phyloP scores from a whole-genome alignment of 1,140 invertebrate genomes.

The Daktulosphaira vitifoliae region DNA sequence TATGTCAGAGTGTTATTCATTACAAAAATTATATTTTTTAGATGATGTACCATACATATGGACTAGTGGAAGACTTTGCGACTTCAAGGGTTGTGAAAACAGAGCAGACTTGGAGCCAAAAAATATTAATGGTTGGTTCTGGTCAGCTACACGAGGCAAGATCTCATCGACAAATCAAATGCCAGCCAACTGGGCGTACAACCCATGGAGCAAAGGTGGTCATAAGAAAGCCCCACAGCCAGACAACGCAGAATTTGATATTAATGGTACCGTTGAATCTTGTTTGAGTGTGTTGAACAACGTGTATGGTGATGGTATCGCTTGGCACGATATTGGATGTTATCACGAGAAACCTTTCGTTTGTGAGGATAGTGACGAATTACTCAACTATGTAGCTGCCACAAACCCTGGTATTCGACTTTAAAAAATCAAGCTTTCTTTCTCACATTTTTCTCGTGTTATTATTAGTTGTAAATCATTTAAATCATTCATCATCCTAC shows the following conservation, averaged over 20 bases:
- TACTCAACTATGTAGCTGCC: conserved; percentile 70
- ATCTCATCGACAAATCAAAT: conserved; percentile 72
- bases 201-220: conserved; percentile 78
- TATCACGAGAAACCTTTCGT: conserved; percentile 85
- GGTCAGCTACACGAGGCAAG: conserved; percentile 81
- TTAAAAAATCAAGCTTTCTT: too few relatives aligned
- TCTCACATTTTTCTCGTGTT: too few relatives aligned
- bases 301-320: conserved; percentile 82
- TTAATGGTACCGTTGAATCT: conserved; percentile 78
- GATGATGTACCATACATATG: conserved; percentile 87
- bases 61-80: conserved; percentile 81
- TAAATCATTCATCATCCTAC: too few relatives aligned
- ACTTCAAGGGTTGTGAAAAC: conserved; percentile 85
- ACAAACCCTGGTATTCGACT: conserved; percentile 65
- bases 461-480: too few relatives aligned
- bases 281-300: conserved; percentile 80
- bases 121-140: conserved; percentile 81
- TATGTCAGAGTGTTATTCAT: too few relatives aligned
- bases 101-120: conserved; percentile 77
- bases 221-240: conserved; percentile 80
- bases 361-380: conserved; percentile 79
- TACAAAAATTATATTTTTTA: too few relatives aligned
- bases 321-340: conserved; percentile 86
- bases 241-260: conserved; percentile 85
- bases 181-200: conserved; percentile 60